Evolutionary conservation across 2,797 vertebrate genomes (phyloP), one percentile per base, ranked within the genome.

Genomic region (Pteronotus mesoamericanus): DNA sequence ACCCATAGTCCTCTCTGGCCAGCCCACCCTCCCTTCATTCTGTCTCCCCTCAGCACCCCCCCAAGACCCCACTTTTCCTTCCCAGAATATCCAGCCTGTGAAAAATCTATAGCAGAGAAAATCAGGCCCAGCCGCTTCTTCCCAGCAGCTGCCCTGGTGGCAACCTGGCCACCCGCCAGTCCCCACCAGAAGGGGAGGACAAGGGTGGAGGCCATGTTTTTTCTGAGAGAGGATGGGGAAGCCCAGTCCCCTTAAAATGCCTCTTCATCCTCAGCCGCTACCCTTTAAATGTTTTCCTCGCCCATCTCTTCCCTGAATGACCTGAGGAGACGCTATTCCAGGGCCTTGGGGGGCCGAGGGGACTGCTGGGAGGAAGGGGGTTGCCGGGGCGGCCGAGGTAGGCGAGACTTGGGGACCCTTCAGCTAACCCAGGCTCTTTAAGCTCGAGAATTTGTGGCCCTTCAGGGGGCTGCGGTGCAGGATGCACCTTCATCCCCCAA

Each of bases 401-500:
- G 71, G 61, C 7, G 61, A 77, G 80, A 53, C 93, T 55, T 34
- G 96, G 91, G 97, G 95, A 98, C 95, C 83, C 94, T 95, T 97
- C 96, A 57, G 97, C 91, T 89, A 95, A 95, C 98, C 98, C 97
- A 86, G 94, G 96, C 80, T 97, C 95, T 98, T 96, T 97, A 89
- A 88, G 92, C 96, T 97, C 95, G 69, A 80, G 99, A 98, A 99
- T 99, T 98, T 98, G 99, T 97, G 97, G 97, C 98, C 98, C 99
- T 98, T 98, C 94, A 92, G 98, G 99, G 78, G 99, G 98, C 97
- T 97, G 53, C 61, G 34, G 75, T 29, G 4, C 97, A 98, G 99
- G 99, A 99, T 98, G 98, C 87, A 92, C 84, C 97, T 95, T 97
- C 97, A 97, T 98, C 96, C 97, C 97, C 96, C 98, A 98, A 98